These are phyloP conservation scores for Dolichopus griseipennis DNA, from an alignment of 2,888 invertebrate species.

Conservation along the genomic window DNA sequence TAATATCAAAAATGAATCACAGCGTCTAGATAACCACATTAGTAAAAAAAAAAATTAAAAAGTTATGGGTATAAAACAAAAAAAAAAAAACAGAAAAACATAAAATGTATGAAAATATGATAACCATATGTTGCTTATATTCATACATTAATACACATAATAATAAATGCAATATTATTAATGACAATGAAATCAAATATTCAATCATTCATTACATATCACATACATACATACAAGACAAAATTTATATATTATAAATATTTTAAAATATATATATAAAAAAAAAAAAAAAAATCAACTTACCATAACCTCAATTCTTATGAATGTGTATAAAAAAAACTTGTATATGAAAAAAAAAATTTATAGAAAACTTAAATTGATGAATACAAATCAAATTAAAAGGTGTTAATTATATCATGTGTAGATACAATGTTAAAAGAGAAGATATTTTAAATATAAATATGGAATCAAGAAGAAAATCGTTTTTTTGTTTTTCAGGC, in stretches of 20 bases:
- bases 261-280: too few relatives aligned
- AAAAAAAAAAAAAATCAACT: not conserved
- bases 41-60: too few relatives aligned
- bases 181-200: not conserved
- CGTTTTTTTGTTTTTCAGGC: not conserved
- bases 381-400: constrained; percentile 1
- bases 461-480: not conserved
- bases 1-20: not conserved
- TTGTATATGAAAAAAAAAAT: not conserved
- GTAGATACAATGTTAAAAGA: not conserved
- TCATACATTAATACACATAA: not conserved
- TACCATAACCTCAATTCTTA: constrained; percentile 1
- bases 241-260: not conserved
- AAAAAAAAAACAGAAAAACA: too few relatives aligned
- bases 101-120: not conserved
- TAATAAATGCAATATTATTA: not conserved
- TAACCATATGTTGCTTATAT: not conserved
- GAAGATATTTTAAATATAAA: not conserved
- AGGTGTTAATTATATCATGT: not conserved
- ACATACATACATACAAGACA: not conserved
- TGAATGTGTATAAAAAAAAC: not conserved
- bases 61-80: too few relatives aligned
- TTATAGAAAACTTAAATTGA: not conserved
- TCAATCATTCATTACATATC: not conserved
- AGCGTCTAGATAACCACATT: not conserved